Conservation (phyloP, 37 sponge, comb jelly and placozoan genomes). For the Crambe crambe region DNA sequence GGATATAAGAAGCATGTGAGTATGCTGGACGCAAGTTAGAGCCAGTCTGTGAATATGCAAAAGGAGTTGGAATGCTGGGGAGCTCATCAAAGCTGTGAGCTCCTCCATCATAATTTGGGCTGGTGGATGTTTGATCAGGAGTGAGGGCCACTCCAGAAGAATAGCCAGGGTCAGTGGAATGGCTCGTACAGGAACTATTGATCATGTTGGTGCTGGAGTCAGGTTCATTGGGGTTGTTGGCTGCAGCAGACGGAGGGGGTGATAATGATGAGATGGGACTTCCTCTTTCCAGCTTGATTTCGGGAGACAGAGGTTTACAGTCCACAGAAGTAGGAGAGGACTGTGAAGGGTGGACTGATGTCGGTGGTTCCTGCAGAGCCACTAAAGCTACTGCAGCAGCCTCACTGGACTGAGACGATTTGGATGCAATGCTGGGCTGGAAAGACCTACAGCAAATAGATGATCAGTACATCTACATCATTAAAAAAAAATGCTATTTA, state of each 20-base stretch:
- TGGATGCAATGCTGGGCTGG: constrained; percentile 7
- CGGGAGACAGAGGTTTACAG: constrained; percentile 8
- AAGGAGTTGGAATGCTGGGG: not conserved
- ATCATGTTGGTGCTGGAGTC: constrained; percentile 17
- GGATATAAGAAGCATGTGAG: constrained; percentile 16
- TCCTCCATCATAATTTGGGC: not conserved
- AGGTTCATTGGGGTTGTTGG: constrained; percentile 1
- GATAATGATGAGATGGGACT: constrained; percentile 8
- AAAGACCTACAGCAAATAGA: no score
- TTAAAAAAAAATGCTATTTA: no score
- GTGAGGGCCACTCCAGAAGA: not conserved
- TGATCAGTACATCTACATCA: no score
- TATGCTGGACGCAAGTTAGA: constrained; percentile 1
- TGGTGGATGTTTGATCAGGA: constrained; percentile 5
- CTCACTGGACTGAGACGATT: constrained; percentile 12
- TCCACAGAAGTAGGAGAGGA: not conserved
- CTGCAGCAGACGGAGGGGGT: constrained; percentile 1
- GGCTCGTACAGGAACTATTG: not conserved
- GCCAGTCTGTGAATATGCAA: constrained; percentile 10
- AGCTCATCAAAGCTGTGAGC: not conserved
- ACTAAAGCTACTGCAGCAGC: constrained; percentile 35
- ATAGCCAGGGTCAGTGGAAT: constrained; percentile 3
- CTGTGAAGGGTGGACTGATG: not conserved
- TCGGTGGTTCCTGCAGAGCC: constrained; percentile 4
- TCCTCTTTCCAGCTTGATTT: constrained; percentile 1